These are phyloP conservation scores for Acipenser ruthenus DNA, from an alignment of 2,797 vertebrate species.

Conservation along the genomic window DNA sequence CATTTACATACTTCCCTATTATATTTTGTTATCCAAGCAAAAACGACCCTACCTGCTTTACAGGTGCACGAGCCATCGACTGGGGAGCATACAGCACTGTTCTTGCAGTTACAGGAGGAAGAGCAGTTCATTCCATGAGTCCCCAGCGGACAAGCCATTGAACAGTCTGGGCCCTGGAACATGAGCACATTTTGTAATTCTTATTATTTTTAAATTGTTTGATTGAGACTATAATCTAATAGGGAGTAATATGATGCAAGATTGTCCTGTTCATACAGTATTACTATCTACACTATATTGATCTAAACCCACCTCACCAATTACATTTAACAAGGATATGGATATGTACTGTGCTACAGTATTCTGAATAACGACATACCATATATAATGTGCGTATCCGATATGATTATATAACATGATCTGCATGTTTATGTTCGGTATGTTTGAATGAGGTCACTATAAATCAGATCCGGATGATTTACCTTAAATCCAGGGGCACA, in stretches of 20 bases:
- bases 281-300: too few species aligned
- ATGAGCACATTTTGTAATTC: not conserved
- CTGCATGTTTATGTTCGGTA: not conserved
- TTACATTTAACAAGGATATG: too few species aligned
- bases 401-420: not conserved
- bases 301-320: too few species aligned
- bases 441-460: not conserved
- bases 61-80: slow-evolving; percentile 88
- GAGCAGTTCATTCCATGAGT: slow-evolving; percentile 83
- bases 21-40: too few species aligned
- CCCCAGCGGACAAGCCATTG: slow-evolving; percentile 63
- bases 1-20: too few species aligned
- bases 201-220: too few species aligned
- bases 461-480: slow-evolving; percentile 21
- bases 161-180: slow-evolving; percentile 71
- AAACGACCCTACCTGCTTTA: slow-evolving; percentile 67
- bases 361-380: too few species aligned
- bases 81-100: slow-evolving; percentile 74
- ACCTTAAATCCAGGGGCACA: slow-evolving; percentile 94
- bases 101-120: slow-evolving; percentile 78
- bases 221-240: too few species aligned
- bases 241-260: too few species aligned
- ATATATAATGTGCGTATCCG: too few species aligned
- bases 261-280: too few species aligned
- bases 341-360: too few species aligned